A percentile compares a stretch with the other conserved stretches of the same genome.
These are phyloP conservation scores for Adelges cooleyi DNA, from an alignment of 1,140 invertebrate genomes.

Conservation along the genomic window DNA sequence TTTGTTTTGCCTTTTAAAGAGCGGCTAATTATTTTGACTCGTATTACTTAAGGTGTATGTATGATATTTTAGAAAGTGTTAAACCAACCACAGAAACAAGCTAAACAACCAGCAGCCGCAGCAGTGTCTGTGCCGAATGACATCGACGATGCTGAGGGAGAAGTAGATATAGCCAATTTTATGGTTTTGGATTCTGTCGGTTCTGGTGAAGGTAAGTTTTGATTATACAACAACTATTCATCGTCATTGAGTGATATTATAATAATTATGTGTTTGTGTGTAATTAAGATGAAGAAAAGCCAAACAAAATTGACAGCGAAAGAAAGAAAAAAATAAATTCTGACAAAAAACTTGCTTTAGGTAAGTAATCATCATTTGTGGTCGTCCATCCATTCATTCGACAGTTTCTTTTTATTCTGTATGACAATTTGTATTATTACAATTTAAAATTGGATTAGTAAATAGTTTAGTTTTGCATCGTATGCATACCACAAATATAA, in stretches of 20 bases:
- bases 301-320: conserved; percentile 42
- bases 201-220: conserved; percentile 52
- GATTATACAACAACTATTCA: not conserved
- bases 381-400: too few relatives aligned
- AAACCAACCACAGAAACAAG: not conserved
- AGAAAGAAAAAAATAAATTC: conserved; percentile 44
- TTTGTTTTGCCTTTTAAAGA: conserved; percentile 11
- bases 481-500: too few relatives aligned
- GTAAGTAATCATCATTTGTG: too few relatives aligned
- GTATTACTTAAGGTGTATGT: not conserved
- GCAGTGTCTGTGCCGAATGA: conserved; percentile 38
- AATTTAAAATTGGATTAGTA: too few relatives aligned
- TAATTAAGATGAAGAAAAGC: conserved; percentile 50
- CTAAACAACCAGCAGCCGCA: conserved; percentile 10
- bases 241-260: too few relatives aligned
- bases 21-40: too few relatives aligned
- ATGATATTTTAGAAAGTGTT: not conserved
- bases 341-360: conserved; percentile 45
- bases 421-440: too few relatives aligned
- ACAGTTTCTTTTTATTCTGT: too few relatives aligned
- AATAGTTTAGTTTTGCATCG: too few relatives aligned
- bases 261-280: conserved; percentile 48
- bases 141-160: conserved; percentile 58
- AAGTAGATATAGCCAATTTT: conserved; percentile 67
- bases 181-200: conserved; percentile 72